These are phyloP conservation scores for Sminthurides aquaticus DNA, from an alignment of 2,888 invertebrate genomes.

Conservation along the genomic window DNA sequence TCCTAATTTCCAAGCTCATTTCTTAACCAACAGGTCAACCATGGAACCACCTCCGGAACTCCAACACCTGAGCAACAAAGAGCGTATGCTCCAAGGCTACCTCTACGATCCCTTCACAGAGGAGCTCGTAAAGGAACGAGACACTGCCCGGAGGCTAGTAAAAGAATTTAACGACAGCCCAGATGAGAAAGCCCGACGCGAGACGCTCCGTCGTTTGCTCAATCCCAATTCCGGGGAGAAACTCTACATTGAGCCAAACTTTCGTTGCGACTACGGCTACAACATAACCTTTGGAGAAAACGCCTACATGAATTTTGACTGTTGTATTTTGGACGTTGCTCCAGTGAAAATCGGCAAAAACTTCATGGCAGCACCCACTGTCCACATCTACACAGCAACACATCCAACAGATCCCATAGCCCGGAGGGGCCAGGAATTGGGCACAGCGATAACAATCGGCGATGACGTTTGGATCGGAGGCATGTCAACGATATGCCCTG, in stretches of 20 bases:
- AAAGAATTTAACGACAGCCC: slow-evolving; percentile 15
- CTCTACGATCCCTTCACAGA: slow-evolving; percentile 15
- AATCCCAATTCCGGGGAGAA: slow-evolving; percentile 14
- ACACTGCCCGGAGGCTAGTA: slow-evolving; percentile 1
- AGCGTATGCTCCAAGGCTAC: slow-evolving; percentile 32
- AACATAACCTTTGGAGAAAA: slow-evolving; percentile 35
- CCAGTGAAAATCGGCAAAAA: slow-evolving; percentile 22
- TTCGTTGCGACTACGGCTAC: slow-evolving; percentile 32
- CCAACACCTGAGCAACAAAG: slow-evolving; percentile 34
- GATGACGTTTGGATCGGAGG: slow-evolving; percentile 23
- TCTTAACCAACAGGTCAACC: slow-evolving; percentile 3
- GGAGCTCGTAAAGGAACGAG: slow-evolving; percentile 6
- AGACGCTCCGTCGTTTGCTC: slow-evolving; percentile 13
- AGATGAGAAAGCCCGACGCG: slow-evolving; percentile 4
- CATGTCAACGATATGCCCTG: slow-evolving; percentile 33
- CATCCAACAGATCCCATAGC: slow-evolving; percentile 10
- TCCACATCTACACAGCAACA: slow-evolving; percentile 19
- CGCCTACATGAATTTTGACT: slow-evolving; percentile 36
- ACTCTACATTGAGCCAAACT: slow-evolving; percentile 24
- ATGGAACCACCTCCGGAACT: slow-evolving; percentile 27
- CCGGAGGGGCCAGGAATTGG: slow-evolving; percentile 3
- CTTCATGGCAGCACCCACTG: slow-evolving; percentile 16
- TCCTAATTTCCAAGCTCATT: neutral
- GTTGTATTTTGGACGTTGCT: slow-evolving; percentile 22
- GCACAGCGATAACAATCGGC: slow-evolving; percentile 18